Base-by-base conservation (phyloP, 2,113 vertebrate species). In the Dicerorhinus sumatrensis region DNA sequence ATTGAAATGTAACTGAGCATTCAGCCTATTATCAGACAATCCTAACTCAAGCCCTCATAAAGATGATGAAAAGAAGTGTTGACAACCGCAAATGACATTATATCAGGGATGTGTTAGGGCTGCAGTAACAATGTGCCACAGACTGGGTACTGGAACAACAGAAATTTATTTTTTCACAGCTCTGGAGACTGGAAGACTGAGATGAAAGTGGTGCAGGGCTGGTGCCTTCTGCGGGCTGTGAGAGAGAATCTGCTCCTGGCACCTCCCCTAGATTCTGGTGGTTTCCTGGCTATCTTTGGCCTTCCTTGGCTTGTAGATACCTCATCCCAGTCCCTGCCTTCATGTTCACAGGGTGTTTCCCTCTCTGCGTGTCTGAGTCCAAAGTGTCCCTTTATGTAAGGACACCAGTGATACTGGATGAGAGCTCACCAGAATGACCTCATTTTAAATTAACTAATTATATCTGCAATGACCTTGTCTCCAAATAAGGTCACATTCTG, bases 391-490 rank as follows among this genome's bases (percentile, higher is more conserved):
- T 83, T 33, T 77, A 36, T 29, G 39, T 83, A n/a, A 76, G 21
- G 76, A 87, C 46, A 72, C 2, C 14, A 70, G 18, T 29, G 9
- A 3, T 16, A 18, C 5, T 31, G 1, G 3, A 84, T 29, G 5
- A 84, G 29, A 13, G 7, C 9, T 48, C 29, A 46, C 17, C n/a
- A 29, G 48, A 84, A n/a, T 67, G 46, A 79, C 13, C 9, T 89
- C 56, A 73, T 73, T 77, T 92, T 92, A 79, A 72, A 31, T 94
- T 84, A 93, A 60, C 51, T 21, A n/a, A 86, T 73, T 85, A 39
- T 14, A 21, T 75, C 60, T 75, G 33, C 14, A n/a, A 27, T 67
- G 48, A 11, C 6, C 39, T 25, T 25, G 2, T 16, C 65, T 54
- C 48, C 58, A 67, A 54, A 67, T n/a, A 51, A 86, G 23, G 8